Evolutionary conservation across 2,797 vertebrate species (phyloP).

Genomic region (Melanotaenia boesemani): DNA sequence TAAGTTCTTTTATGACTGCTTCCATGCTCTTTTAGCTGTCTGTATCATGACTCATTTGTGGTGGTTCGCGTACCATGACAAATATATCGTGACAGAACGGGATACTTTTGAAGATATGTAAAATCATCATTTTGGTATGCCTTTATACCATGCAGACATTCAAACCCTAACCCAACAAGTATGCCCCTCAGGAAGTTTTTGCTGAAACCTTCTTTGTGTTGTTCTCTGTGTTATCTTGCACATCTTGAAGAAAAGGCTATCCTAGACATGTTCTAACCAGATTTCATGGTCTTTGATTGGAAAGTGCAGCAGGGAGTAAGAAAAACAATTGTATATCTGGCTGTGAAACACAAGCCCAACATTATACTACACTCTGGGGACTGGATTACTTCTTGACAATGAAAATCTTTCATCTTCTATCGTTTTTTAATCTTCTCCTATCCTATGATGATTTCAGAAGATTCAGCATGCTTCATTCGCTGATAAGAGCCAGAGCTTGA

Average conservation of each 20-base stretch:
- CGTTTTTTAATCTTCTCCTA: conserved; percentile 58
- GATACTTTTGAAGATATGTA: not conserved
- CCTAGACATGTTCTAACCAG: conserved; percentile 53
- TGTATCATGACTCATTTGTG: not conserved
- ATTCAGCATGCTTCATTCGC: conserved; percentile 64
- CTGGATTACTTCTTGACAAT: conserved; percentile 46
- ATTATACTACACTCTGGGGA: conserved; percentile 38
- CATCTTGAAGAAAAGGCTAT: conserved; percentile 36
- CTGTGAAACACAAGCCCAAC: conserved; percentile 49
- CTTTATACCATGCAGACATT: conserved; percentile 31
- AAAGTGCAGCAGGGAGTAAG: conserved; percentile 43
- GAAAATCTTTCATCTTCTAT: conserved; percentile 66
- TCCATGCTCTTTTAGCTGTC: not conserved
- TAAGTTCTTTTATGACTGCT: not conserved
- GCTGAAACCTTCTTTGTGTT: conserved; percentile 12
- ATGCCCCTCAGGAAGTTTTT: conserved; percentile 20
- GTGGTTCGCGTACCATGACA: not conserved
- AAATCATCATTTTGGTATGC: not conserved
- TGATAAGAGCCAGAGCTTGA: conserved; percentile 68
- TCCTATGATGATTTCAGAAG: conserved; percentile 62
- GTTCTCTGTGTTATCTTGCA: conserved; percentile 31
- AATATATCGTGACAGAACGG: not conserved
- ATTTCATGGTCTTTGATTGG: conserved; percentile 55
- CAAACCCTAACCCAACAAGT: conserved; percentile 45
- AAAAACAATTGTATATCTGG: conserved; percentile 58